These are phyloP conservation scores for Drosophila parvula DNA, from an alignment of 1,140 invertebrate genomes.

Conservation along the genomic window DNA sequence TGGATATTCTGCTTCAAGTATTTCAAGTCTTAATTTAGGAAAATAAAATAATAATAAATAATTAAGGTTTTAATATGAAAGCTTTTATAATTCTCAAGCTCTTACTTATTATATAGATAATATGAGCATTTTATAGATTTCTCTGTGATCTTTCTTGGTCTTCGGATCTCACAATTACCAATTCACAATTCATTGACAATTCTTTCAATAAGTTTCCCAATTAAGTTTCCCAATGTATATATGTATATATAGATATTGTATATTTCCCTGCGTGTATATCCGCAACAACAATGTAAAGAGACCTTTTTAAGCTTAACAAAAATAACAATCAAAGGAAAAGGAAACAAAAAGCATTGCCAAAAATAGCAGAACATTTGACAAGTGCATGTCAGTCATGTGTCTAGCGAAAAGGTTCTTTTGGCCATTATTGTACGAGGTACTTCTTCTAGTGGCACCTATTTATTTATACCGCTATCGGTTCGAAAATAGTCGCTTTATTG, in stretches of 20 bases:
- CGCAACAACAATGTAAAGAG: slow-evolving; percentile 54
- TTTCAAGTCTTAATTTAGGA: too few species aligned
- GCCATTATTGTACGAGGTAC: slow-evolving; percentile 35
- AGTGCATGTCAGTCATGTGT: slow-evolving; percentile 71
- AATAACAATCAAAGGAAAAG: slow-evolving; percentile 47
- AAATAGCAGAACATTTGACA: slow-evolving; percentile 75
- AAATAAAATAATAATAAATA: too few species aligned
- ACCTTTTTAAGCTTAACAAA: slow-evolving; percentile 61
- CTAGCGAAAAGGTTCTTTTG: slow-evolving; percentile 22
- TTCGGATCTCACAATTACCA: too few species aligned
- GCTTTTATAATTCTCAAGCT: too few species aligned
- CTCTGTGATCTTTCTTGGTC: too few species aligned
- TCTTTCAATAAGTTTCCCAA: not conserved
- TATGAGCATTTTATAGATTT: too few species aligned
- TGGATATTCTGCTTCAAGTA: not conserved
- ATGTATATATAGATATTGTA: not conserved
- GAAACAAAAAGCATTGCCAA: slow-evolving; percentile 50
- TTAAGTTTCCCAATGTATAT: not conserved
- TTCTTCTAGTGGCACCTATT: slow-evolving; percentile 15
- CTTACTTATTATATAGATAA: too few species aligned
- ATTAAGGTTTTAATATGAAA: too few species aligned
- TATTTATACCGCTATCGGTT: slow-evolving; percentile 44
- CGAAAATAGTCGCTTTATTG: slow-evolving; percentile 63
- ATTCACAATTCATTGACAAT: too few species aligned
- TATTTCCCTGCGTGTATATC: not conserved